Percentiles rank a stretch among this genome's conserved stretches.
Conservation (phyloP, 2,113 vertebrate species). For the Parotia lawesii region DNA sequence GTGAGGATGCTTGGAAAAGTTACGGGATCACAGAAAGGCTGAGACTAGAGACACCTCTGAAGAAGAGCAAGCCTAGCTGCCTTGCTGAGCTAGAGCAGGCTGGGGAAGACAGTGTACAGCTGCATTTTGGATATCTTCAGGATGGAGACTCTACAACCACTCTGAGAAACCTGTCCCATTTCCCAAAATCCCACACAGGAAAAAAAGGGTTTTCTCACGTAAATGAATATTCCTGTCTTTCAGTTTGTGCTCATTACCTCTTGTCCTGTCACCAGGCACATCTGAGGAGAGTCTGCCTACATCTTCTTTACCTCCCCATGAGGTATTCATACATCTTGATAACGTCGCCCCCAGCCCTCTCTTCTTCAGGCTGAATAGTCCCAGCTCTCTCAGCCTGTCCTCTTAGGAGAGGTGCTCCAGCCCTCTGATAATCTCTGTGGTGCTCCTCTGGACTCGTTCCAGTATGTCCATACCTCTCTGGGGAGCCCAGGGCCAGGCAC, state of each 20-base stretch:
- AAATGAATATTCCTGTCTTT: background rate
- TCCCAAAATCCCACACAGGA: background rate
- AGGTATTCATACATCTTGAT: background rate
- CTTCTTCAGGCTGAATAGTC: background rate
- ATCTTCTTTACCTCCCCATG: background rate
- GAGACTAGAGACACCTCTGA: background rate
- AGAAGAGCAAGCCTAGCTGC: background rate
- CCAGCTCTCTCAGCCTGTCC: background rate
- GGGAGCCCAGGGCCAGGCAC: background rate
- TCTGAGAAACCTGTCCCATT: background rate
- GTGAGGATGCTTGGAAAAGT: background rate
- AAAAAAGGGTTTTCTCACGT: background rate
- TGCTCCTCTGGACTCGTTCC: background rate
- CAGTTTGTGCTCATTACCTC: background rate
- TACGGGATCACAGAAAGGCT: background rate
- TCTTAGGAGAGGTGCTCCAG: background rate
- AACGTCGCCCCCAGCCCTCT: background rate
- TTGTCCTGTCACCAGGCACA: background rate
- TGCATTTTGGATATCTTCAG: background rate
- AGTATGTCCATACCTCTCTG: background rate
- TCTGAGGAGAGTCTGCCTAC: background rate
- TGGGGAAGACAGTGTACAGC: background rate
- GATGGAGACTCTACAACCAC: background rate
- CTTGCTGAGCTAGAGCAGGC: background rate
- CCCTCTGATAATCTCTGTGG: background rate